A percentile compares a stretch with the other conserved stretches of the same genome.
These are phyloP conservation scores for Metopia argyrocephala DNA, from an alignment of 2,888 invertebrate genomes.

Conservation along the genomic window DNA sequence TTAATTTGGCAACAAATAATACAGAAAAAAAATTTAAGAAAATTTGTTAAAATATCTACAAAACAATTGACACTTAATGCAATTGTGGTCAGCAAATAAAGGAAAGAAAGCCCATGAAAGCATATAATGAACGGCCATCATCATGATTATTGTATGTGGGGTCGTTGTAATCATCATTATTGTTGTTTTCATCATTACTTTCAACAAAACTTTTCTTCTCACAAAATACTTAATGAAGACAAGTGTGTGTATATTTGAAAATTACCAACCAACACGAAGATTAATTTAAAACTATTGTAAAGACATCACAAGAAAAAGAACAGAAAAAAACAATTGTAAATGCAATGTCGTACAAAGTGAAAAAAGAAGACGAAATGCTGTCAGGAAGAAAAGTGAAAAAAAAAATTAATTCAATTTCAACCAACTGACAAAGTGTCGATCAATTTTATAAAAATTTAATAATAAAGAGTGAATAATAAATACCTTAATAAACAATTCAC, in stretches of 20 bases:
- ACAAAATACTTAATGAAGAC: conserved; percentile 54
- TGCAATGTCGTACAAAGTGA: neutral
- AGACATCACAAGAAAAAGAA: neutral
- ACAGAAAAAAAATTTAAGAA: neutral
- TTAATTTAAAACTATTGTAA: conserved; percentile 57
- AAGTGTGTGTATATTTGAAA: conserved; percentile 56
- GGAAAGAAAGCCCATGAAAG: conserved; percentile 9
- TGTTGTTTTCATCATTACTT: neutral
- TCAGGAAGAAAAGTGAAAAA: conserved; percentile 3
- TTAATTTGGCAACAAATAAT: conserved; percentile 27
- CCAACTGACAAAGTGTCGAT: conserved; percentile 60
- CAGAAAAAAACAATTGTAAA: neutral
- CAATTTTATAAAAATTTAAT: conserved; percentile 51
- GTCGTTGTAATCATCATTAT: conserved; percentile 10
- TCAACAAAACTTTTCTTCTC: conserved; percentile 4
- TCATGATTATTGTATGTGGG: conserved; percentile 49
- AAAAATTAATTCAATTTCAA: conserved; percentile 36
- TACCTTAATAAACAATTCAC: neutral
- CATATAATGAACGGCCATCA: conserved; percentile 40
- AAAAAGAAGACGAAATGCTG: neutral
- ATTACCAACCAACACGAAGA: conserved; percentile 58
- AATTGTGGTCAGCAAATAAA: conserved; percentile 47
- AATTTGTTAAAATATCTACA: conserved; percentile 14
- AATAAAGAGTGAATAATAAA: conserved; percentile 32
- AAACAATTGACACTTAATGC: conserved; percentile 64